These are phyloP conservation scores for Bombus soroeensis DNA, from an alignment of 1,140 invertebrate species.

Conservation along the genomic window DNA sequence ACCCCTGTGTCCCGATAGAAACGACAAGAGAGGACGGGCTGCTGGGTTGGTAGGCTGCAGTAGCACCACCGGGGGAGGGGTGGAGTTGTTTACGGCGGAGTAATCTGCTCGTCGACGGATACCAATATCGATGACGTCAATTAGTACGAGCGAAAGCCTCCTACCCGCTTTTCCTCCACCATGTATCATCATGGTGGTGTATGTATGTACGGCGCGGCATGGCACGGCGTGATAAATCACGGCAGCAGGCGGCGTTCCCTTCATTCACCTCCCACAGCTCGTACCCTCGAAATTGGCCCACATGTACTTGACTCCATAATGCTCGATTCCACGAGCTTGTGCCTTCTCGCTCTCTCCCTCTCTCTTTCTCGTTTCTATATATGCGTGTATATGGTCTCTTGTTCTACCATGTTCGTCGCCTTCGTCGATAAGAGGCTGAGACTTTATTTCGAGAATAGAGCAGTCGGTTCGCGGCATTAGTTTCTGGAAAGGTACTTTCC, in stretches of 20 bases:
- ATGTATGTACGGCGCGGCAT: conserved; percentile 75
- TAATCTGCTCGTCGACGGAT: conserved; percentile 82
- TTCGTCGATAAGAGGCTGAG: conserved; percentile 37
- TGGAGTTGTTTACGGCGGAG: conserved; percentile 82
- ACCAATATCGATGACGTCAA: conserved; percentile 84
- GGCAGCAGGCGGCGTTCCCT: conserved; percentile 79
- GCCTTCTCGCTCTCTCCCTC: conserved; percentile 18
- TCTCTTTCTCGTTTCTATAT: background rate
- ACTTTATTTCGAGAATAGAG: conserved; percentile 57
- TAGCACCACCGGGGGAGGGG: conserved; percentile 52
- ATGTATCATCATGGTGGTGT: conserved; percentile 80
- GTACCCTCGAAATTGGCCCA: conserved; percentile 74
- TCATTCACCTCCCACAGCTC: conserved; percentile 71
- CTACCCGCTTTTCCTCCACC: conserved; percentile 64
- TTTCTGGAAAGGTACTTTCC: background rate
- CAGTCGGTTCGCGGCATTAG: background rate
- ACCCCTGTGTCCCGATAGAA: conserved; percentile 43
- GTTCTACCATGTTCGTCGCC: conserved; percentile 2
- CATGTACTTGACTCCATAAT: conserved; percentile 80
- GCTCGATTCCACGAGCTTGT: conserved; percentile 66
- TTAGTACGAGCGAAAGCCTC: conserved; percentile 79
- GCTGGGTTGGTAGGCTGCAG: conserved; percentile 29
- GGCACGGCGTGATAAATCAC: conserved; percentile 81
- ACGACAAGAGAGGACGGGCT: conserved; percentile 54
- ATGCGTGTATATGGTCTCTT: background rate